Evolutionary conservation across 2,888 invertebrate species (phyloP), one percentile per base, ranked within the genome.

Genomic region (Cataglyphis livida): DNA sequence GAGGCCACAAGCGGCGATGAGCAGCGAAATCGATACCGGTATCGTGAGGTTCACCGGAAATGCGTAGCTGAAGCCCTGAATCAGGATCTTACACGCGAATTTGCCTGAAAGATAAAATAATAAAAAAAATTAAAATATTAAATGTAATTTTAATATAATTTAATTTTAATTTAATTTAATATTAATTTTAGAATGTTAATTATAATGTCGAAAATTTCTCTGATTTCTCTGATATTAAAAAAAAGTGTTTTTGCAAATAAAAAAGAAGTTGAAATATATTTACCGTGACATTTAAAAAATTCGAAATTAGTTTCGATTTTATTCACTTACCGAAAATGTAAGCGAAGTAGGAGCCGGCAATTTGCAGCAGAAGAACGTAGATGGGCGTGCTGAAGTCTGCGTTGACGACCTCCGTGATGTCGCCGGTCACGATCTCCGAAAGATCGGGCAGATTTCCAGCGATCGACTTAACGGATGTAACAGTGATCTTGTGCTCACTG

Each of bases 51-150:
- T 98, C 7, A 99, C 97, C 0, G 99, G 99, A 91, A 99, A 98
- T 0, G 99, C 99, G 93, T 99, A 99, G 93, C 99, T 98, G 95
- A 99, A 98, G 32, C 98, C 98, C 95, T 99, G 99, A 89, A 99
- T 99, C 91, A 98, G 96, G 92, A 99, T 98, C 95, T 99, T 99
- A 95, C 99, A 99, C 3, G 98, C 98, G 90, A 99, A 99, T 95
- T 99, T 99, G 87, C 98, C 96, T 95, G 94, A 73, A 90, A 90
- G 64, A 91, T 86, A n/a, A 3, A 61, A 15, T 35, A 35, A 51
- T 51, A 1, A 6, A 18, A 18, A 48, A 18, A 35, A 61, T 44
- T 73, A 12, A 18, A 12, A 21, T 21, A 25, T 25, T 21, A 57
- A 57, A 25, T 4, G 21, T 3, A 21, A 21, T 10, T 10, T 41